Conservation (phyloP, 2,888 invertebrate genomes). For the Nemoura dubitans region DNA sequence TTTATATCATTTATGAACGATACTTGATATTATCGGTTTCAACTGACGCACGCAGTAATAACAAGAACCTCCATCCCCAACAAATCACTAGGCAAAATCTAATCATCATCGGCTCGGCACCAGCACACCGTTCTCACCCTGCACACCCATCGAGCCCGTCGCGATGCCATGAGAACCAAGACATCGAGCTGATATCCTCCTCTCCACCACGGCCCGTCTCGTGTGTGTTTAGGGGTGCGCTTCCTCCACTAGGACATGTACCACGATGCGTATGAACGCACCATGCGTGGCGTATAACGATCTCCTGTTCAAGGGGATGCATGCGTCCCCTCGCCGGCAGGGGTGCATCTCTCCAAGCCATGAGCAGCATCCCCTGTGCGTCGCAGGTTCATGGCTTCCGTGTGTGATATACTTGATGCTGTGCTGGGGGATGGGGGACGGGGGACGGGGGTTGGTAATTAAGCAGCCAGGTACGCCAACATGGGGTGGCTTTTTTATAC, state of each 20-base stretch:
- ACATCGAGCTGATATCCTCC: background rate
- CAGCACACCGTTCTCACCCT: background rate
- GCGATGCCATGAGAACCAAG: background rate
- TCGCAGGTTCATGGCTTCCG: background rate
- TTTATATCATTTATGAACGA: too few relatives aligned
- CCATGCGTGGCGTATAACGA: background rate
- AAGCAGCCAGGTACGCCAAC: background rate
- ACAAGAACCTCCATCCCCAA: background rate
- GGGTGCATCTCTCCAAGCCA: background rate
- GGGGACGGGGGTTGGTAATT: background rate
- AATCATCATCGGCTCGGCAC: background rate
- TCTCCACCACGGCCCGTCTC: too few relatives aligned
- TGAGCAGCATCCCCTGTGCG: background rate
- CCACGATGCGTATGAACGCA: too few relatives aligned
- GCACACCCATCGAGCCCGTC: background rate
- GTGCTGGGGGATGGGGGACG: background rate
- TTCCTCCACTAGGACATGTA: background rate
- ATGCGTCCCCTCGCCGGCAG: background rate
- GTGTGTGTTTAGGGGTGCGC: background rate
- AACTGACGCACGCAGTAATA: background rate
- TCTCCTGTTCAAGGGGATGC: background rate
- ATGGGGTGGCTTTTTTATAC: background rate
- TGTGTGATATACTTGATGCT: background rate
- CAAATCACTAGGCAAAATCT: background rate
- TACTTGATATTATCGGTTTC: too few relatives aligned